Evolutionary conservation across 2,888 invertebrate genomes (phyloP).

Genomic region (Eilema sororculum): DNA sequence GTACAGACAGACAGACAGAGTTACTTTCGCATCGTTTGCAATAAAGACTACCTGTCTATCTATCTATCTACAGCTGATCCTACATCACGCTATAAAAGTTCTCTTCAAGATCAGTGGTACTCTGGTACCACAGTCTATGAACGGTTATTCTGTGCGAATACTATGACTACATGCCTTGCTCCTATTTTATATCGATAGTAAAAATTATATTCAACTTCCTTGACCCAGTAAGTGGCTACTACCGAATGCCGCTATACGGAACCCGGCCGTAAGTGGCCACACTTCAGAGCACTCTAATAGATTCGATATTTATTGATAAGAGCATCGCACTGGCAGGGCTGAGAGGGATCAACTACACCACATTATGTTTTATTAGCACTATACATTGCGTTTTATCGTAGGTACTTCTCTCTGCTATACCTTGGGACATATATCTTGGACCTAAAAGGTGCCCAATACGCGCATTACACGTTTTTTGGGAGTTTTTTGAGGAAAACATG

Average conservation of each 20-base stretch:
- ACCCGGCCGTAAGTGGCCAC: not conserved
- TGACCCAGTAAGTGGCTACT: not conserved
- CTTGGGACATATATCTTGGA: no score
- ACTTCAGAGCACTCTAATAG: not conserved
- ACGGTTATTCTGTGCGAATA: no score
- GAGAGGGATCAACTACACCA: not conserved
- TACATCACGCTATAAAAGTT: not conserved
- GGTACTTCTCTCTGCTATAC: not conserved
- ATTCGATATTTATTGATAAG: constrained; percentile 3
- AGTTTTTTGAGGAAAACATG: no score
- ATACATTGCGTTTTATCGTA: not conserved
- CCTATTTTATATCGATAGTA: not conserved
- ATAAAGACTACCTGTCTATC: no score
- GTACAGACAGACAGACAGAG: no score
- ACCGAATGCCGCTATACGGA: not conserved
- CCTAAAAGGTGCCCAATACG: no score
- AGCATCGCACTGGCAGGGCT: constrained; percentile 1
- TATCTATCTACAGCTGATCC: not conserved
- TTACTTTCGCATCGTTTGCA: no score
- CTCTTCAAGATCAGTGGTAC: not conserved
- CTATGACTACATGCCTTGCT: not conserved
- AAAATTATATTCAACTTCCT: not conserved
- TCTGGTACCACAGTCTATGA: no score
- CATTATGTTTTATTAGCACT: not conserved
- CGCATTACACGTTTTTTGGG: no score